These are phyloP conservation scores for Poecilobothrus nobilitatus DNA, from an alignment of 2,888 invertebrate species.

Conservation along the genomic window DNA sequence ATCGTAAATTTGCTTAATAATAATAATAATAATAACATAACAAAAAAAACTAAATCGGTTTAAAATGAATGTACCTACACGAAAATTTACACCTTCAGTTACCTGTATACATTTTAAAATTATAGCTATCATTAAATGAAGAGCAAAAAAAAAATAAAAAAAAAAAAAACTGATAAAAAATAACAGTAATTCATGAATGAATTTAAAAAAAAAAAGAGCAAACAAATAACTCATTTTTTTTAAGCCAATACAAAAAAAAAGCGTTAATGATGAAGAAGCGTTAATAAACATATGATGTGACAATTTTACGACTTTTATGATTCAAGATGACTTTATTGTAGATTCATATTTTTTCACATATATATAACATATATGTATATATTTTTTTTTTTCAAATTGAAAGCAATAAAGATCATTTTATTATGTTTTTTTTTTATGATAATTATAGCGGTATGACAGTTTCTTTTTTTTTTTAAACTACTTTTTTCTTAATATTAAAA, in stretches of 20 bases:
- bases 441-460: too few relatives aligned
- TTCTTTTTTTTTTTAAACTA: too few relatives aligned
- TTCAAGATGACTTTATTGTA: not conserved
- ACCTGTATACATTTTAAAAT: not conserved
- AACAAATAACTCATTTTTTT: not conserved
- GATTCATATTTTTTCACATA: not conserved
- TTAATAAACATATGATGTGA: not conserved
- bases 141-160: not conserved
- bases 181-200: not conserved
- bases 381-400: not conserved
- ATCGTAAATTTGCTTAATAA: too few relatives aligned
- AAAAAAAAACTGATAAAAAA: not conserved
- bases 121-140: not conserved
- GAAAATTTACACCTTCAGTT: constrained; percentile 2
- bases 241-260: too few relatives aligned
- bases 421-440: not conserved
- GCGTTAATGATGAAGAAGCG: not conserved
- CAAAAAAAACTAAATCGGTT: too few relatives aligned
- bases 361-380: not conserved
- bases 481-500: too few relatives aligned
- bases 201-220: not conserved
- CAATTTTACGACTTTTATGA: not conserved
- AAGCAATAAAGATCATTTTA: not conserved
- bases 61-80: not conserved
- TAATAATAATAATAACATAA: too few relatives aligned